A percentile compares a stretch with the other conserved stretches of the same genome.
These are phyloP conservation scores for Adelges cooleyi DNA, from an alignment of 1,140 invertebrate genomes.

Conservation along the genomic window DNA sequence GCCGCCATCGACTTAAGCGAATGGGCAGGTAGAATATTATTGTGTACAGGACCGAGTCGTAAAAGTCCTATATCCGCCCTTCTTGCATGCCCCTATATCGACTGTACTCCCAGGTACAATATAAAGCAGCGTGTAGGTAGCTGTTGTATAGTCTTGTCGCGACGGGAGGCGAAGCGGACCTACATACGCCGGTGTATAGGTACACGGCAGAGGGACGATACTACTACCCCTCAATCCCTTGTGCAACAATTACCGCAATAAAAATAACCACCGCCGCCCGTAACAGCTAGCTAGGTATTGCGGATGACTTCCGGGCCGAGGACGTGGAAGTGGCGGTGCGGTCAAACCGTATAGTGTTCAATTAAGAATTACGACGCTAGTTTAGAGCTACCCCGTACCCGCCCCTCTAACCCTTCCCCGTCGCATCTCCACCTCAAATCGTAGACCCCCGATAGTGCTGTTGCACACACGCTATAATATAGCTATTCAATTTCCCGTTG, in stretches of 20 bases:
- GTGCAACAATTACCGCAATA: conserved; percentile 18
- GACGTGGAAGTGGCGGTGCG: neutral
- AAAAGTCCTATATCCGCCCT: too few species aligned
- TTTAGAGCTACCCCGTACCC: neutral
- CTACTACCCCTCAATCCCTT: neutral
- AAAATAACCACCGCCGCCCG: neutral
- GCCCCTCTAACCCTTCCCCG: neutral
- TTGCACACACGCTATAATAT: too few species aligned
- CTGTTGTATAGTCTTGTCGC: neutral
- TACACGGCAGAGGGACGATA: neutral
- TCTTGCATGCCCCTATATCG: too few species aligned
- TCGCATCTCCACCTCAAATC: too few species aligned
- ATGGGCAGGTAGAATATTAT: too few species aligned
- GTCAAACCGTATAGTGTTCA: neutral
- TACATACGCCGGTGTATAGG: neutral
- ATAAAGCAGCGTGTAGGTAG: neutral
- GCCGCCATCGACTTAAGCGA: too few species aligned
- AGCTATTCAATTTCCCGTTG: too few species aligned
- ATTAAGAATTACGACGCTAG: neutral
- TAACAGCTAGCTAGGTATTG: too few species aligned
- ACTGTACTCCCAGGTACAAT: neutral
- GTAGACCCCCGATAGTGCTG: too few species aligned
- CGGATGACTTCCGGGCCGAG: neutral
- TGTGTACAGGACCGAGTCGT: too few species aligned
- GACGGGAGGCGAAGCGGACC: neutral